Percentiles rank a stretch among this genome's conserved stretches.
phyloP scores from a whole-genome alignment of 2,888 invertebrate genomes.

The Carpatolechia fugitivella region DNA sequence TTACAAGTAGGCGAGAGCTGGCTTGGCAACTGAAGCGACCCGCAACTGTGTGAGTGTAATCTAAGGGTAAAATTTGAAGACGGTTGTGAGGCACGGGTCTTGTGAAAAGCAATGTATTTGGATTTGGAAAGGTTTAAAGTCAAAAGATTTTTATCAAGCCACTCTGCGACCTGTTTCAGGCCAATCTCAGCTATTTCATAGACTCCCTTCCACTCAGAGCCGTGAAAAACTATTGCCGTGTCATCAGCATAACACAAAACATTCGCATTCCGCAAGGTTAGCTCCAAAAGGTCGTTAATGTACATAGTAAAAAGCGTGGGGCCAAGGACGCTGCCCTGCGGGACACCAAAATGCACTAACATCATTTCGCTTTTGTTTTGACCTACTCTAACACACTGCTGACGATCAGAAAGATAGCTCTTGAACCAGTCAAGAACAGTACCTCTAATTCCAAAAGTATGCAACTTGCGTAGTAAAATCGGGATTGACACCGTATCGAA shows the following conservation, averaged over 20 bases:
- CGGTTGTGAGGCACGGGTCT: not conserved
- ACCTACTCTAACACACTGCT: not conserved
- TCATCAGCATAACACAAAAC: not conserved
- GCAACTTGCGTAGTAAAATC: not conserved
- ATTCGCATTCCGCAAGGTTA: not conserved
- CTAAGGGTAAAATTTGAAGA: not conserved
- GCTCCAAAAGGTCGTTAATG: slow-evolving; percentile 12
- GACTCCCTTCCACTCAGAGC: not conserved
- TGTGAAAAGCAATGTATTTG: slow-evolving; percentile 9
- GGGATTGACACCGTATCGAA: not conserved
- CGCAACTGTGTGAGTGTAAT: not conserved
- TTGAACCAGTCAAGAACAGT: not conserved
- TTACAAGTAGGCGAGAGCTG: not conserved
- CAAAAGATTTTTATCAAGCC: slow-evolving; percentile 6
- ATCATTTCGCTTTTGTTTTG: not conserved
- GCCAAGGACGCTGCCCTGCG: slow-evolving; percentile 12
- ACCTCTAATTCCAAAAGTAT: not conserved
- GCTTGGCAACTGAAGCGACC: no score
- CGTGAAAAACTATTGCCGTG: not conserved
- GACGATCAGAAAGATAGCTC: slow-evolving; percentile 1
- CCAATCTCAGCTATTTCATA: not conserved
- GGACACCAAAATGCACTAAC: not conserved
- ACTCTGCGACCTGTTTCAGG: not conserved
- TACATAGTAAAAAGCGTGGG: slow-evolving; percentile 16
- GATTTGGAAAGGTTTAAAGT: slow-evolving; percentile 14